phyloP scores from a whole-genome alignment of 1,140 invertebrate genomes.

The Lucilia sericata region DNA sequence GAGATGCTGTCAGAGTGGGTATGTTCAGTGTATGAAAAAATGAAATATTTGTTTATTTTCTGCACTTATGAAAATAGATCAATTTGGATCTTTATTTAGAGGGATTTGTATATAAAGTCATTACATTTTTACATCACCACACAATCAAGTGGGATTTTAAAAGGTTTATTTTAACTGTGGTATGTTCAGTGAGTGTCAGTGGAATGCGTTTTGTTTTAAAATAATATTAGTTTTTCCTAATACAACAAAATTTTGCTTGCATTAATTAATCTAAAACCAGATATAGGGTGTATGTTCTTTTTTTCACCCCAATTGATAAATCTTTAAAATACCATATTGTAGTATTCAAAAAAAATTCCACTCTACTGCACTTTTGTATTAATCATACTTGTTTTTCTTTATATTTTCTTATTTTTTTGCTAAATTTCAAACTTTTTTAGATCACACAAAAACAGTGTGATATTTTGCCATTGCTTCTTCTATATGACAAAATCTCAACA shows the following conservation, averaged over 20 bases:
- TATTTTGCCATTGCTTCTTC: background rate
- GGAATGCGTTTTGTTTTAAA: no score
- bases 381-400: background rate
- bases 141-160: no score
- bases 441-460: conserved; percentile 2
- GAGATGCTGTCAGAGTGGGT: background rate
- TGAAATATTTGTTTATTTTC: background rate
- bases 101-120: no score
- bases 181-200: background rate
- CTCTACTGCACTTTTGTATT: background rate
- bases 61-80: no score
- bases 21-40: background rate
- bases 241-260: no score
- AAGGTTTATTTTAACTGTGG: background rate
- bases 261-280: no score
- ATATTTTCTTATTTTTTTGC: background rate
- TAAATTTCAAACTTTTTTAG: background rate
- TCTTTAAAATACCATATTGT: background rate
- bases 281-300: no score
- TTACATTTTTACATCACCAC: no score
- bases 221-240: background rate
- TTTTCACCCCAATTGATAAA: no score
- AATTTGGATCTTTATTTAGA: no score
- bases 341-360: background rate
- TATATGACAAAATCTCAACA: background rate